Evolutionary conservation across 2,888 invertebrate genomes (phyloP), one percentile per base, ranked within the genome.

Genomic region (Furcula furcula): DNA sequence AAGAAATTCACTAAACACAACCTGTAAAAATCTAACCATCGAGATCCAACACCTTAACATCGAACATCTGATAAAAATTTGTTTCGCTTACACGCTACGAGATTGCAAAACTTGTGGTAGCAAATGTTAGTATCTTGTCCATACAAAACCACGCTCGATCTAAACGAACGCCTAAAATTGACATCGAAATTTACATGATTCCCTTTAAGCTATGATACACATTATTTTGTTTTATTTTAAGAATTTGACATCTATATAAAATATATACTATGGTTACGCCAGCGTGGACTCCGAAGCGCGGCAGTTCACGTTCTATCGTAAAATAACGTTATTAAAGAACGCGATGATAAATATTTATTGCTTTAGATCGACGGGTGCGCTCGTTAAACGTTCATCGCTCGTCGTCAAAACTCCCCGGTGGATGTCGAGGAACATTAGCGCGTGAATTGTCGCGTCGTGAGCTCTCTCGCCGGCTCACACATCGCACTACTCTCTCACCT

Each of bases 171-270:
- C 55, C 83, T 84, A 87, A 76, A 87, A 87, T 87, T 87, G 87
- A 87, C 87, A 86, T 86, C 82, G 76, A 86, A 76, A 78, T 79
- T 79, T 85, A 84, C 82, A 86, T 71, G 74, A 80, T 72, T 74
- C 65, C 58, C 51, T 76, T 75, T 81, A 84, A 80, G 82, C 85
- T 85, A 83, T 82, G 69, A 76, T 82, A 85, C 84, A 64, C 72
- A 57, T 72, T 65, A 64, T 63, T 56, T 28, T 28, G 11, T 10
- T 28, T 18, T 26, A 14, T 76, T n/a, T n/a, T 68, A 78, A 70
- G 76, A 82, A 78, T 79, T 78, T 72, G 80, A 86, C 83, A 76
- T 82, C 82, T 85, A 84, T 82, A 82, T 78, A 83, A 84, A 84
- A 83, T 84, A 84, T 83, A 79, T 58, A n/a, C n/a, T 58, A 49